A percentile compares a stretch with the other conserved stretches of the same genome.
Conservation (phyloP, 2,113 vertebrate genomes). For the Oceanodroma tethys region DNA sequence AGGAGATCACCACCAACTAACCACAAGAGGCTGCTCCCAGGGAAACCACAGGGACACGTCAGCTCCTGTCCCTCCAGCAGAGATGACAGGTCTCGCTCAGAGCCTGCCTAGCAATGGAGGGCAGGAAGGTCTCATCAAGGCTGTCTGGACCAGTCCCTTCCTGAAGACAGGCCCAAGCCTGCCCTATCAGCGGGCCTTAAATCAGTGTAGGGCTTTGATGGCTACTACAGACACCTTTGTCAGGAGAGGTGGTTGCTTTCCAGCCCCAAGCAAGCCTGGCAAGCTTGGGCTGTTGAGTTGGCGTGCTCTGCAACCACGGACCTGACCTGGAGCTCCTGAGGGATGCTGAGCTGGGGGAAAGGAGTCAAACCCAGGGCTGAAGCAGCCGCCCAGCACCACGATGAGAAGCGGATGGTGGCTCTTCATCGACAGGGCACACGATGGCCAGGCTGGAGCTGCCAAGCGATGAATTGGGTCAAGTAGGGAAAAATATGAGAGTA, state of each 20-base stretch:
- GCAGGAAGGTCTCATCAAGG: not conserved
- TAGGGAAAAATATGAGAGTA: not conserved
- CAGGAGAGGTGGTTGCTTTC: not conserved
- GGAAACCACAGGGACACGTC: not conserved
- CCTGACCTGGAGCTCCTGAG: not conserved
- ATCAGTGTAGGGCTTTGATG: not conserved
- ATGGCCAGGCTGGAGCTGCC: not conserved
- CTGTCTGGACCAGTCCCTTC: not conserved
- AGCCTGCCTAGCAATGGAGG: not conserved
- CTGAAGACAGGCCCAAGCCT: not conserved
- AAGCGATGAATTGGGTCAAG: not conserved
- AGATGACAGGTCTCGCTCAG: not conserved
- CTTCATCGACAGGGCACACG: accelerated
- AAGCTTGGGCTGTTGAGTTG: not conserved
- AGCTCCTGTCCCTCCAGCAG: not conserved
- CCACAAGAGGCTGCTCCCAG: not conserved
- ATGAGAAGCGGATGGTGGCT: not conserved
- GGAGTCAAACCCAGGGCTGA: not conserved
- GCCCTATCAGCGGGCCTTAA: not conserved
- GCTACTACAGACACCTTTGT: not conserved
- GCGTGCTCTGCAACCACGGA: not conserved
- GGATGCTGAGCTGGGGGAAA: not conserved
- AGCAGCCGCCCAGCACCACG: not conserved
- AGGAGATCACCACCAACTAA: not conserved
- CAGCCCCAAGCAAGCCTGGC: not conserved